Evolutionary conservation across 2,113 vertebrate species (phyloP).

Genomic region (Malurus elegans): DNA sequence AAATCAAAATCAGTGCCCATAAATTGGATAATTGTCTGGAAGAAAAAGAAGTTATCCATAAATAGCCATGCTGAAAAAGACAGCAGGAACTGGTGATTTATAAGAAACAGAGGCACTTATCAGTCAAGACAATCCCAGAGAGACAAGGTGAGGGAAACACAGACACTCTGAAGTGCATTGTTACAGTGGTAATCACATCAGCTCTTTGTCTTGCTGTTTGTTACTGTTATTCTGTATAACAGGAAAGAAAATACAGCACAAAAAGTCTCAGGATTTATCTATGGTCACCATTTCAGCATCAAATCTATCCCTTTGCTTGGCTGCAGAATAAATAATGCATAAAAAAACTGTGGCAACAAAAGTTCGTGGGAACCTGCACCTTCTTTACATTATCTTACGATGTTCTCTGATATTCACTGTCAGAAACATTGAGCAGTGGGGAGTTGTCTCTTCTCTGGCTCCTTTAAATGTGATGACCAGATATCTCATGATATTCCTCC

Average conservation of each 20-base stretch:
- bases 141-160: not conserved
- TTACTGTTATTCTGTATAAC: not conserved
- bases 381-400: not conserved
- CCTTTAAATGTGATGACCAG: not conserved
- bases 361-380: not conserved
- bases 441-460: not conserved
- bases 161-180: not conserved
- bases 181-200: not conserved
- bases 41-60: slow-evolving; percentile 2
- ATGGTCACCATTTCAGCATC: not conserved
- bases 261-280: not conserved
- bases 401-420: not conserved
- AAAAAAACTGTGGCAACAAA: not conserved
- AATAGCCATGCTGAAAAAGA: not conserved
- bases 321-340: not conserved
- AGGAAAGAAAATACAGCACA: not conserved
- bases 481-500: not conserved
- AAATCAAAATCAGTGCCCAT: not conserved
- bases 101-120: not conserved
- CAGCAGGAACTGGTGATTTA: slow-evolving; percentile 11
- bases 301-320: not conserved
- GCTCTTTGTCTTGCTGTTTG: slow-evolving; percentile 2
- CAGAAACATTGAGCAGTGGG: not conserved
- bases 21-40: not conserved
- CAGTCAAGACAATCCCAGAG: not conserved